Conservation (phyloP, 1,140 invertebrate species). For the Zaprionus inermis region DNA sequence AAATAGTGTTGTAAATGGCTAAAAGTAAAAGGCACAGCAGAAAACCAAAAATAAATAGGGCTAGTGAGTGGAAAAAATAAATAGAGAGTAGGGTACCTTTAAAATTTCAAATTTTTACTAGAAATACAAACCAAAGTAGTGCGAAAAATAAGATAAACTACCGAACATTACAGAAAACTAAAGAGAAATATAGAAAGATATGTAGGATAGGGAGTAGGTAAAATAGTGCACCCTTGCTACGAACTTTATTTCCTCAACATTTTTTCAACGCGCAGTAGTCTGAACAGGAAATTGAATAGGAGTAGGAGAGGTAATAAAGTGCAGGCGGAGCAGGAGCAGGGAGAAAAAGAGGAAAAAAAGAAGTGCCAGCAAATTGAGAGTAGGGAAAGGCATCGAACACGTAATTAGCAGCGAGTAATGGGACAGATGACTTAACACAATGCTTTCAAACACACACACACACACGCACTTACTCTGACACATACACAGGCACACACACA, state of each 20-base stretch:
- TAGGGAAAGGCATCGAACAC: slow-evolving; percentile 22
- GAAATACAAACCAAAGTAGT: background rate
- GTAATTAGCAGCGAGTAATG: slow-evolving; percentile 33
- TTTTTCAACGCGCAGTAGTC: background rate
- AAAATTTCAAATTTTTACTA: too few relatives aligned
- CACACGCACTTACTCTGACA: slow-evolving; percentile 7
- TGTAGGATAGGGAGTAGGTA: too few relatives aligned
- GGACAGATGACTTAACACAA: slow-evolving; percentile 25
- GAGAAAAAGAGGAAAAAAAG: background rate
- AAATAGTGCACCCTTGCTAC: background rate
- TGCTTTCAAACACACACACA: slow-evolving; percentile 4
- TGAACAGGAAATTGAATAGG: background rate
- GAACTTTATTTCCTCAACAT: background rate
- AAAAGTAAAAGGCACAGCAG: too few relatives aligned
- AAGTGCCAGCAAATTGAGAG: background rate
- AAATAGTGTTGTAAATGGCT: background rate
- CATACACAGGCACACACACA: slow-evolving; percentile 13
- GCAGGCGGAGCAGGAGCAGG: background rate
- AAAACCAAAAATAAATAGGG: too few relatives aligned
- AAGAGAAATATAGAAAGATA: background rate
- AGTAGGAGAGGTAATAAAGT: background rate
- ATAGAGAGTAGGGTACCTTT: too few relatives aligned
- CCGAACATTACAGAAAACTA: background rate
- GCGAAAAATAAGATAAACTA: background rate
- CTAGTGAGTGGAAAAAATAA: too few relatives aligned